A percentile compares a stretch with the other conserved stretches of the same genome.
Conservation (phyloP, 2,113 vertebrate species). For the Thunnus maccoyii region DNA sequence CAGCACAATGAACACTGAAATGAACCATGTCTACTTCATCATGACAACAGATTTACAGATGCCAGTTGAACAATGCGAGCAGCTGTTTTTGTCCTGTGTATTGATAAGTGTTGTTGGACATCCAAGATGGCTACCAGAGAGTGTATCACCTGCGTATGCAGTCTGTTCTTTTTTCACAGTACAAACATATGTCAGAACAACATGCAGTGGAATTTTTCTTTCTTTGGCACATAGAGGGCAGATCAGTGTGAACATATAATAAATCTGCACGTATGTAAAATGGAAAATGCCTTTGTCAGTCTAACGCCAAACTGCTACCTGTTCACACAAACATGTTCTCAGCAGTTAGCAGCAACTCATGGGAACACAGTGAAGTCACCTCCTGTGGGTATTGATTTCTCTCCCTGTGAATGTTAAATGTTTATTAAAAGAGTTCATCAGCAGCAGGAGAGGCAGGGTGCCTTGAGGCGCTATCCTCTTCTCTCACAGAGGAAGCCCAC, state of each 20-base stretch:
- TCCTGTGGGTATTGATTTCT: constrained; percentile 64
- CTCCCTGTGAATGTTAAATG: constrained; percentile 64
- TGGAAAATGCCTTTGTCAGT: not conserved
- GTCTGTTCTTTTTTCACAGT: not conserved
- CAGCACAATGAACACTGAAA: not conserved
- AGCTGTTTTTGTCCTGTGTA: not conserved
- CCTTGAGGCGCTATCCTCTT: constrained; percentile 35
- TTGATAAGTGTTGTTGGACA: no score
- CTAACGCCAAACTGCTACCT: not conserved
- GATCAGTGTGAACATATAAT: not conserved
- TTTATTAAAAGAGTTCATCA: constrained; percentile 68
- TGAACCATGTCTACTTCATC: not conserved
- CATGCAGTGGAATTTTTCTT: not conserved
- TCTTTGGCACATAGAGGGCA: not conserved
- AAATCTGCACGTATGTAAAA: not conserved
- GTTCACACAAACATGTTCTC: constrained; percentile 10
- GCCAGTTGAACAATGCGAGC: not conserved
- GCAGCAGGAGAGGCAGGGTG: constrained; percentile 19
- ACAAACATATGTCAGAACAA: not conserved
- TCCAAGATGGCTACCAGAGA: not conserved
- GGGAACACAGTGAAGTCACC: constrained; percentile 34
- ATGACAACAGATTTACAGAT: not conserved
- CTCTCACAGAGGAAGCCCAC: constrained; percentile 8
- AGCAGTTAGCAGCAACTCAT: constrained; percentile 22
- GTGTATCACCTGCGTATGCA: not conserved